A percentile compares a stretch with the other conserved stretches of the same genome.
These are phyloP conservation scores for Heliothis peltigera DNA, from an alignment of 2,888 invertebrate genomes.

Conservation along the genomic window DNA sequence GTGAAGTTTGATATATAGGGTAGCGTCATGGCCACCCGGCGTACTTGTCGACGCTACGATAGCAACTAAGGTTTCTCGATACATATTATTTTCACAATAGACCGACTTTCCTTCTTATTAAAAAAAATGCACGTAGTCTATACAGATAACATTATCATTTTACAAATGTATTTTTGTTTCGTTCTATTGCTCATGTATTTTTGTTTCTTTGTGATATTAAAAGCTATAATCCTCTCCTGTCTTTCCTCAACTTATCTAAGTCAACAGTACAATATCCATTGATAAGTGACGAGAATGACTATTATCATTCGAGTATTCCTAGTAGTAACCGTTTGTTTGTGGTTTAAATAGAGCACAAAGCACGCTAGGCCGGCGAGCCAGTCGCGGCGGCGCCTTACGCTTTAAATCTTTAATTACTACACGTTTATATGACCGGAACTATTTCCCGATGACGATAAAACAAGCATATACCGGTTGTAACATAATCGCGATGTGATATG, in stretches of 20 bases:
- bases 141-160: too few relatives aligned
- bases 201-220: too few relatives aligned
- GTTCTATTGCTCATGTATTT: too few relatives aligned
- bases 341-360: conserved; percentile 58
- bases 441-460: conserved; percentile 30
- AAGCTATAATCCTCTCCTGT: conserved; percentile 24
- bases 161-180: too few relatives aligned
- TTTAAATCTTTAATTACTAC: conserved; percentile 78
- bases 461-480: conserved; percentile 16
- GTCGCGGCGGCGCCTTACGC: conserved; percentile 65
- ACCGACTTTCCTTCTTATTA: neutral
- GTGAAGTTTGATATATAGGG: conserved; percentile 67
- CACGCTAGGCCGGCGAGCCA: conserved; percentile 45
- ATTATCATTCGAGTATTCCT: conserved; percentile 48
- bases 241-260: conserved; percentile 26
- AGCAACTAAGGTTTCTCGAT: conserved; percentile 55
- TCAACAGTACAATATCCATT: conserved; percentile 25
- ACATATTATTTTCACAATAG: conserved; percentile 1
- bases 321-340: conserved; percentile 47
- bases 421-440: conserved; percentile 54
- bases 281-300: conserved; percentile 46
- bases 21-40: conserved; percentile 67
- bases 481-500: conserved; percentile 8
- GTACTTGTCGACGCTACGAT: conserved; percentile 56
- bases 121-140: too few relatives aligned